Evolutionary conservation across 2,888 invertebrate genomes (phyloP), one percentile per base, ranked within the genome.

Genomic region (Leucoma salicis): DNA sequence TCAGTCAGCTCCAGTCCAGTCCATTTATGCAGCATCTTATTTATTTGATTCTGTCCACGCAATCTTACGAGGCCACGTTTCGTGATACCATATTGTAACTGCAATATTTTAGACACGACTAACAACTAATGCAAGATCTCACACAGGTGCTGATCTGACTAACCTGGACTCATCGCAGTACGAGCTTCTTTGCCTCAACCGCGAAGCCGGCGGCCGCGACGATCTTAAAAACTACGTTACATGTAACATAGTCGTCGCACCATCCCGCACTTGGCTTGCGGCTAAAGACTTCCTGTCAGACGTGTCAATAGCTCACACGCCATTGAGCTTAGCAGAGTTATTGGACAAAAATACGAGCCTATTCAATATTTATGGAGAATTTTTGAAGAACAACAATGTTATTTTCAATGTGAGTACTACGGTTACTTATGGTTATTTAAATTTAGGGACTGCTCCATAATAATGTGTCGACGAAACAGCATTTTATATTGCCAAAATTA

Each of bases 301-400:
- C 28, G 92, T 93, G n/a, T 93, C 94, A 46, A 91, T 94, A 39
- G 91, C 92, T 3, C 91, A 93, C 63, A 92, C 92, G 1, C 84
- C 94, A 11, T 63, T 94, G 27, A 91, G 91, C 31, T 82, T 92
- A 3, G 92, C 92, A 3, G 70, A 90, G 6, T 68, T 92, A 2
- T 90, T 92, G 57, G 84, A 89, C 14, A 74, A 88, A 12, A 87
- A 90, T 48, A 91, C 90, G 0, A 92, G 93, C 53, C 77, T 93
- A 5, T 91, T 94, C 64, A 92, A 92, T 48, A 87, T 94, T 35
- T 94, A 94, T 59, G 94, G 94, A 16, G 86, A 88, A 46, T 90
- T 82, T 56, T 74, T 89, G 59, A 89, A 88, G 66, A 87, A 89
- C 42, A 85, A 90, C 53, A 85, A 90, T 41, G 78, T 90, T 39